phyloP scores from a whole-genome alignment of 2,113 vertebrate genomes.

The Illadopsis cleaveri region DNA sequence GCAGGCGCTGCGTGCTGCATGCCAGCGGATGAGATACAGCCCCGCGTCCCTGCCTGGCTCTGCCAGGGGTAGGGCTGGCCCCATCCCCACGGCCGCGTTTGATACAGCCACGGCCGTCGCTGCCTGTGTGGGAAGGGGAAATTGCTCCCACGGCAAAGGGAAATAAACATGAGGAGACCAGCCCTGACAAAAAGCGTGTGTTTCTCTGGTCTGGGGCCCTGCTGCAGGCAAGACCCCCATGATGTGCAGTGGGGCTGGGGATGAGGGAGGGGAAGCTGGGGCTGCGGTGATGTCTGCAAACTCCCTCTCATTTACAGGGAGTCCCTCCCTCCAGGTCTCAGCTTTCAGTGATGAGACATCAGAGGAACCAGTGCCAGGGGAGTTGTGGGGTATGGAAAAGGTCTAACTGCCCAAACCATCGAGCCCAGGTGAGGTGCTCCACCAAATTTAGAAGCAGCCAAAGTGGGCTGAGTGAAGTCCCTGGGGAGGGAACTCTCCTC shows the following conservation, averaged over 20 bases:
- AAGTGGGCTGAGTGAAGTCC: not conserved
- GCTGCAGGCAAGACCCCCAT: not conserved
- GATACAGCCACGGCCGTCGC: not conserved
- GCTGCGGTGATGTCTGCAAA: not conserved
- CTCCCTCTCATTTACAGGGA: not conserved
- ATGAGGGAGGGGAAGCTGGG: not conserved
- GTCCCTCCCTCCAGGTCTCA: not conserved
- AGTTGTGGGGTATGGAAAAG: rapidly evolving
- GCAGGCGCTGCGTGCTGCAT: conserved; percentile 41
- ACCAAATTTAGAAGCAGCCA: not conserved
- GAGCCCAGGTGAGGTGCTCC: not conserved
- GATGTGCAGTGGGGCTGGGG: not conserved
- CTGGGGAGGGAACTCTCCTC: too few species aligned
- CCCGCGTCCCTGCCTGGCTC: not conserved
- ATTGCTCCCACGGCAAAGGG: conserved; percentile 18
- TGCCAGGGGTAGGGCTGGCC: not conserved
- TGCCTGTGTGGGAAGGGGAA: conserved; percentile 40
- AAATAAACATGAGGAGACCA: conserved; percentile 53
- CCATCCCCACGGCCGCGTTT: not conserved
- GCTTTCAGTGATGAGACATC: not conserved
- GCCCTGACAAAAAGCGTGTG: not conserved
- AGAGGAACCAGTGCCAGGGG: not conserved
- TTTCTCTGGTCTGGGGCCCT: not conserved
- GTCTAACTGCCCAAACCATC: not conserved
- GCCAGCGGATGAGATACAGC: conserved; percentile 39